These are phyloP conservation scores for Epizoanthus fatuus DNA, from an alignment of 92 coral and sea anemone species.

Conservation along the genomic window DNA sequence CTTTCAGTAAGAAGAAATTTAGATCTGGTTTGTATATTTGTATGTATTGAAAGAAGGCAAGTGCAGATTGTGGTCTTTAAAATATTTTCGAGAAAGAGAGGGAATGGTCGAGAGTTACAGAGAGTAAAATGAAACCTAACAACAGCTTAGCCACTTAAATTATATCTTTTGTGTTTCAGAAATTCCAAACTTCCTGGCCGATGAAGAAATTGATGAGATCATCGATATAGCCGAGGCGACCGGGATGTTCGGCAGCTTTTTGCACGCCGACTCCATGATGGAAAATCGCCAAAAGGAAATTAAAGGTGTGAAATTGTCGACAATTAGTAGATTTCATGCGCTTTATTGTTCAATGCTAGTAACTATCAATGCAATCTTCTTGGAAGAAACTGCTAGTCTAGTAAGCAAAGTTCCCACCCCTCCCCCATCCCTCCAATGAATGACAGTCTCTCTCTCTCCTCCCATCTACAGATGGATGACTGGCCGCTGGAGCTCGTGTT, in stretches of 20 bases:
- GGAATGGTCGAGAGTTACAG: too few relatives aligned
- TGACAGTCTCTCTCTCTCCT: not conserved
- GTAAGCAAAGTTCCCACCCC: too few relatives aligned
- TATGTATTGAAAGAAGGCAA: too few relatives aligned
- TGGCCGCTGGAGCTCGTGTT: constrained; percentile 89
- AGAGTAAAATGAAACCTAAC: too few relatives aligned
- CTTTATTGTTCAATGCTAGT: too few relatives aligned
- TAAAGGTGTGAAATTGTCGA: constrained; percentile 58
- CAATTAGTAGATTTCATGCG: not conserved
- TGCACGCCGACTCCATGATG: constrained; percentile 70
- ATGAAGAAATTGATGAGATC: constrained; percentile 88
- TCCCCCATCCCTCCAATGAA: not conserved
- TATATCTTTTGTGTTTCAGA: constrained; percentile 46
- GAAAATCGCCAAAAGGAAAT: constrained; percentile 62
- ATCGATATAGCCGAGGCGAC: constrained; percentile 72
- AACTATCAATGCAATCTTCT: too few relatives aligned
- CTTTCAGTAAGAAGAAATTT: too few relatives aligned
- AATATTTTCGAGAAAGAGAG: too few relatives aligned
- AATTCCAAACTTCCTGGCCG: constrained; percentile 85
- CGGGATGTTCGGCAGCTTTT: constrained; percentile 81
- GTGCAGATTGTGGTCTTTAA: too few relatives aligned
- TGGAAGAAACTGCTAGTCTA: too few relatives aligned
- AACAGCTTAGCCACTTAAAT: too few relatives aligned
- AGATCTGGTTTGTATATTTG: too few relatives aligned
- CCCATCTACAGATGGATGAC: constrained; percentile 82